Evolutionary conservation across 2,888 invertebrate species (phyloP).

Genomic region (Notodonta ziczac): DNA sequence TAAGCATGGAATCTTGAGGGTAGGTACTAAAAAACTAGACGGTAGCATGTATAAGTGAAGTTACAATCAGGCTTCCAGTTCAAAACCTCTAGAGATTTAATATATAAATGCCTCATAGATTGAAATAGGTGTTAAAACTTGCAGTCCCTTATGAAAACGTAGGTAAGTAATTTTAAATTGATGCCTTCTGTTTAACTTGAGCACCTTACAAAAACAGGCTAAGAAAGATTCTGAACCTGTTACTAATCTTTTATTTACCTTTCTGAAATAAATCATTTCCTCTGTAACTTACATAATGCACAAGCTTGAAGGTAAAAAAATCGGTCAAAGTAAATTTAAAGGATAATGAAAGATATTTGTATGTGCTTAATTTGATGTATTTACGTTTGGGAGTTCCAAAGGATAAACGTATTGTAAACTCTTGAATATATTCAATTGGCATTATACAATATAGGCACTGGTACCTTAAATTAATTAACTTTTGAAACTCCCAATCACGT

Average conservation of each 20-base stretch:
- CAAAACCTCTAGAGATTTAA: constrained; percentile 12
- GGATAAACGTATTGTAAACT: constrained; percentile 8
- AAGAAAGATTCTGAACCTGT: constrained; percentile 36
- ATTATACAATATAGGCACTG: too few species aligned
- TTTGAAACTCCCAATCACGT: constrained; percentile 42
- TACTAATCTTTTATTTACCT: constrained; percentile 31
- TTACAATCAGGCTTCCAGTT: constrained; percentile 14
- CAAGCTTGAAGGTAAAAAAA: background rate
- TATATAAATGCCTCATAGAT: constrained; percentile 10
- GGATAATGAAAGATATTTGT: constrained; percentile 37
- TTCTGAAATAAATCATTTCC: constrained; percentile 10
- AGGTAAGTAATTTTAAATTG: constrained; percentile 36
- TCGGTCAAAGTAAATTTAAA: constrained; percentile 9
- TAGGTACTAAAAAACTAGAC: constrained; percentile 36
- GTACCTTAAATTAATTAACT: constrained; percentile 7
- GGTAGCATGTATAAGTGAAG: constrained; percentile 53
- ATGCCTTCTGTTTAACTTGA: constrained; percentile 28
- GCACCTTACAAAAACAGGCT: constrained; percentile 42
- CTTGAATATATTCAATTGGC: too few species aligned
- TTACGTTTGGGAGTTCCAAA: constrained; percentile 50
- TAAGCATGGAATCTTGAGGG: constrained; percentile 34
- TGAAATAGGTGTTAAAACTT: constrained; percentile 23
- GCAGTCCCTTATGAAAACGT: constrained; percentile 33
- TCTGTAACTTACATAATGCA: background rate
- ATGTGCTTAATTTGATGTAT: constrained; percentile 50